These are phyloP conservation scores for Terrapene triunguis DNA, from an alignment of 2,113 vertebrate genomes.

Conservation along the genomic window DNA sequence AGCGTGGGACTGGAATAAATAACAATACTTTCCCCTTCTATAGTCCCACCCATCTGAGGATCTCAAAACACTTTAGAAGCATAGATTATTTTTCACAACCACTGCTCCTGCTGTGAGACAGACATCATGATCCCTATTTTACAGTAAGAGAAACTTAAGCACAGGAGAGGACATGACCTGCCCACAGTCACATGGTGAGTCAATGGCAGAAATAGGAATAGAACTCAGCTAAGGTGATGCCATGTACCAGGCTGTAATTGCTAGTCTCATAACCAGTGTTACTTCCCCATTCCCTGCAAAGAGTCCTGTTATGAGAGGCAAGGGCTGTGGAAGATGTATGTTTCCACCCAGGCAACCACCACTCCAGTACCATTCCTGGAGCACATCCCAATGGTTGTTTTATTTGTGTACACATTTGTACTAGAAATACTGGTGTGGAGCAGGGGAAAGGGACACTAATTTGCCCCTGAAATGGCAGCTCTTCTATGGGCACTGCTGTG, in stretches of 20 bases:
- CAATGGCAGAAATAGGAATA: neutral
- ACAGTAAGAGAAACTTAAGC: neutral
- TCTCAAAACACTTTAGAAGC: neutral
- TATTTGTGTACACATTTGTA: neutral
- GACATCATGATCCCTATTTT: neutral
- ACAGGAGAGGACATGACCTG: neutral
- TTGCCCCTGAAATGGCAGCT: neutral
- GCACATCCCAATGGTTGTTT: neutral
- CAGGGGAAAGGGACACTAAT: neutral
- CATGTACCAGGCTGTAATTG: neutral
- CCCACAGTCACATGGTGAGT: neutral
- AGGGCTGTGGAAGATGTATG: neutral
- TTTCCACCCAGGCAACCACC: neutral
- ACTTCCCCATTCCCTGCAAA: neutral
- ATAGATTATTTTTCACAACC: neutral
- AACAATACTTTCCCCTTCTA: neutral
- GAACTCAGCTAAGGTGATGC: neutral
- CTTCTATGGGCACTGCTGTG: neutral
- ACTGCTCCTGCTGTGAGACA: neutral
- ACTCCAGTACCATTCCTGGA: neutral
- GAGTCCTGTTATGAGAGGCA: neutral
- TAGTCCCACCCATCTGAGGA: neutral
- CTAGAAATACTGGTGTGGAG: conserved; percentile 24
- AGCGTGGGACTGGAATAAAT: neutral
- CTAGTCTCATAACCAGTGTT: neutral